Conservation (phyloP, 2,113 vertebrate genomes). For the Sphyrna mokarran region DNA sequence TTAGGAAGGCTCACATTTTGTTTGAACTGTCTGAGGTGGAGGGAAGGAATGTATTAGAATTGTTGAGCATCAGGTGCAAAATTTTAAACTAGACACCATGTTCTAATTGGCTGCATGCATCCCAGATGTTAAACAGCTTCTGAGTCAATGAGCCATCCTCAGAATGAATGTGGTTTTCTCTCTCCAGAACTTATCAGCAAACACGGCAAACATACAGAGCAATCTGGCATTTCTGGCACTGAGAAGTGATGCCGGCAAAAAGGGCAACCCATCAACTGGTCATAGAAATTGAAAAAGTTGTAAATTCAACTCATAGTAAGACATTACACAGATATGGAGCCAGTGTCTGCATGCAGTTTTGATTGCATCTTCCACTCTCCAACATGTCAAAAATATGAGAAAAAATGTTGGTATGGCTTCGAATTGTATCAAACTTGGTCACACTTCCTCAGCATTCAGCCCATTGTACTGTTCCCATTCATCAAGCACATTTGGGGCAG, state of each 20-base stretch:
- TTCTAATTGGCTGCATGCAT: conserved; percentile 49
- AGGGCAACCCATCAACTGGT: neutral
- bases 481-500: neutral
- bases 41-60: conserved; percentile 49
- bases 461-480: neutral
- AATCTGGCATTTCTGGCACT: neutral
- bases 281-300: neutral
- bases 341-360: neutral
- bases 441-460: neutral
- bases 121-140: conserved; percentile 52
- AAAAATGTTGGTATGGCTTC: neutral
- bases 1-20: conserved; percentile 38
- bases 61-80: conserved; percentile 58
- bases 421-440: neutral
- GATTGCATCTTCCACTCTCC: no score
- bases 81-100: conserved; percentile 55
- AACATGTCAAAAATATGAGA: neutral
- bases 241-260: neutral
- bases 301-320: neutral
- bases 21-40: conserved; percentile 42
- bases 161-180: conserved; percentile 54
- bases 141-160: conserved; percentile 52
- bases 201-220: neutral
- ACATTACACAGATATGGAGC: neutral
- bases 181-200: neutral